A percentile compares a stretch with the other conserved stretches of the same genome.
phyloP scores from a whole-genome alignment of 2,113 vertebrate genomes.

The Strix aluco region DNA sequence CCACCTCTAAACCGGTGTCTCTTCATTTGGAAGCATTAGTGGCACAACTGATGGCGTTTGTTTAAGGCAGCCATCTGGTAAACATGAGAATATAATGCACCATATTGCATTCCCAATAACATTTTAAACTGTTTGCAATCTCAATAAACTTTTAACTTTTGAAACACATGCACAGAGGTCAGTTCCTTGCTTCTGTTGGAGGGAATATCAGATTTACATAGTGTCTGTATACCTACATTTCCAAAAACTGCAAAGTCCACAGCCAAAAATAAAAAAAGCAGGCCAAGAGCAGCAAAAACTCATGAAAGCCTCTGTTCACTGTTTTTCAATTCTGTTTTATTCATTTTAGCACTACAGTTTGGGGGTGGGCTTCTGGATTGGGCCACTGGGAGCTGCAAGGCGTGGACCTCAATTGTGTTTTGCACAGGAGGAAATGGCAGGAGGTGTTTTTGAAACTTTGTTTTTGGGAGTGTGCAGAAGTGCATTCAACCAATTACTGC shows the following conservation, averaged over 20 bases:
- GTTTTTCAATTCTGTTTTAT: background rate
- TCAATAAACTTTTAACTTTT: conserved; percentile 22
- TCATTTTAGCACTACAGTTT: background rate
- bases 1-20: rapidly evolving
- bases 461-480: background rate
- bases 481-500: background rate
- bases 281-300: background rate
- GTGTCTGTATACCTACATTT: background rate
- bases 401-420: background rate
- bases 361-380: background rate
- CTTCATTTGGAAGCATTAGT: background rate
- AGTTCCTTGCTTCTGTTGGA: background rate
- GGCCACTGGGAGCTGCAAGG: background rate
- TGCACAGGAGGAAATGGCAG: background rate
- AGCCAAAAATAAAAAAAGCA: background rate
- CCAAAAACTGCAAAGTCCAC: background rate
- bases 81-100: background rate
- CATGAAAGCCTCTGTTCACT: background rate
- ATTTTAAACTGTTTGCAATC: background rate
- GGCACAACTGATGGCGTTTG: background rate
- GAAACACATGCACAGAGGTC: background rate
- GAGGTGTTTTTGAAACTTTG: background rate
- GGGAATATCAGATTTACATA: background rate
- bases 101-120: background rate
- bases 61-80: conserved; percentile 37